Percentiles rank a stretch among this genome's conserved stretches.
phyloP scores from a whole-genome alignment of 2,113 vertebrate genomes.

The Brachirus orientalis region DNA sequence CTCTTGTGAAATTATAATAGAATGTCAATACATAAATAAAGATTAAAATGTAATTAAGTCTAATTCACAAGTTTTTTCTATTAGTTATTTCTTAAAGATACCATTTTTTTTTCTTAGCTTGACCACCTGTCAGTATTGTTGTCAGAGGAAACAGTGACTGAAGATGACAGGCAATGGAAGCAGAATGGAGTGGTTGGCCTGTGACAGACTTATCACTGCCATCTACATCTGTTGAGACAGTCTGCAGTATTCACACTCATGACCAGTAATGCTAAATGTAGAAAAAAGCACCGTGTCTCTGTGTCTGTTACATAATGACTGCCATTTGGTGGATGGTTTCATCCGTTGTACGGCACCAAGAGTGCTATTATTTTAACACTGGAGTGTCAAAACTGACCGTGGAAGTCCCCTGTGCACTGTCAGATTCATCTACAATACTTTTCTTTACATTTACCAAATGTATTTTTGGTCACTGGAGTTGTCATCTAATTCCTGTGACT shows the following conservation, averaged over 20 bases:
- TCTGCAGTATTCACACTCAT: conserved; percentile 16
- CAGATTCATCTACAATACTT: no score
- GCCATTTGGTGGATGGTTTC: conserved; percentile 27
- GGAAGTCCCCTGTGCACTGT: neutral
- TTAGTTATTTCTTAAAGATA: no score
- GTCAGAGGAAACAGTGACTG: conserved; percentile 16
- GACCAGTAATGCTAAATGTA: conserved; percentile 30
- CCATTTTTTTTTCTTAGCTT: neutral
- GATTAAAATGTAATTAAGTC: no score
- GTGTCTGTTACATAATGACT: conserved; percentile 26
- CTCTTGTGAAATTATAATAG: no score
- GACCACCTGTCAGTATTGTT: conserved; percentile 2
- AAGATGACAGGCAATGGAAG: neutral
- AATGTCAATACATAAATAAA: no score
- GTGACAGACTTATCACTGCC: conserved; percentile 13
- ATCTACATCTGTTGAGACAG: conserved; percentile 24
- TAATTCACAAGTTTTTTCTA: no score
- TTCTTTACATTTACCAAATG: neutral
- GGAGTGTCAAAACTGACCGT: neutral
- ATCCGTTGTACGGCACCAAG: conserved; percentile 4
- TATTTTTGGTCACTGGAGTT: conserved; percentile 1
- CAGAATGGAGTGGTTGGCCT: neutral
- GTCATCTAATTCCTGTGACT: neutral
- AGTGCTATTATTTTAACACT: conserved; percentile 17
- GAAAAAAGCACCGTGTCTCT: conserved; percentile 1